A percentile compares a stretch with the other conserved stretches of the same genome.
Evolutionary conservation across 92 coral and sea anemone species (phyloP).

Genomic region (Epizoanthus rinbou): DNA sequence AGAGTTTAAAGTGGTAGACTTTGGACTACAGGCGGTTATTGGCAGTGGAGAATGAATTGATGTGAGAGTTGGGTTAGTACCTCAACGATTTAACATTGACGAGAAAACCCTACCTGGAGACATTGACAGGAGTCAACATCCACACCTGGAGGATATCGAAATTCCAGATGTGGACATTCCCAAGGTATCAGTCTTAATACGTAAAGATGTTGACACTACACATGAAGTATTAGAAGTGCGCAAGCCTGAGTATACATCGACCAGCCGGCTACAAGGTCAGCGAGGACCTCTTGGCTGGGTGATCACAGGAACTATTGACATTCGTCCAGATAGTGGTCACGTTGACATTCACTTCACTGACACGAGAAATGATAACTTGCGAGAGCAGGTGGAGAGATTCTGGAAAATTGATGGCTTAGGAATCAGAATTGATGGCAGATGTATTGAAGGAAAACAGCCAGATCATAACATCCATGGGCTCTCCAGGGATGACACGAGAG

Average conservation of each 20-base stretch:
- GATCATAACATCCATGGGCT: no score
- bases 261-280: no score
- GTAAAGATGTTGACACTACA: constrained; percentile 19
- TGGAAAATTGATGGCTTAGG: constrained; percentile 1
- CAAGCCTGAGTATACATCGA: no score
- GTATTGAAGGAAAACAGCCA: no score
- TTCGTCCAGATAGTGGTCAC: no score
- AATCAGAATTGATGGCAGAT: no score
- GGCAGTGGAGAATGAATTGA: no score
- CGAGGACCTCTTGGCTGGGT: constrained; percentile 8
- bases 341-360: background rate
- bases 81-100: background rate
- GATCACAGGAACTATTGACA: constrained; percentile 11
- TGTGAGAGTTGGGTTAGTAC: no score
- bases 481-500: no score
- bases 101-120: constrained; percentile 1
- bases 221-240: constrained; percentile 21
- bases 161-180: constrained; percentile 36
- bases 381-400: constrained; percentile 16
- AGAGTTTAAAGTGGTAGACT: no score
- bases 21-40: no score
- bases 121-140: constrained; percentile 10
- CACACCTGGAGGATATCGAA: constrained; percentile 31
- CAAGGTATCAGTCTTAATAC: constrained; percentile 5
- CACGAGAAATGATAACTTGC: background rate